Evolutionary conservation across 2,888 invertebrate genomes (phyloP).

Genomic region (Lymantria dispar): DNA sequence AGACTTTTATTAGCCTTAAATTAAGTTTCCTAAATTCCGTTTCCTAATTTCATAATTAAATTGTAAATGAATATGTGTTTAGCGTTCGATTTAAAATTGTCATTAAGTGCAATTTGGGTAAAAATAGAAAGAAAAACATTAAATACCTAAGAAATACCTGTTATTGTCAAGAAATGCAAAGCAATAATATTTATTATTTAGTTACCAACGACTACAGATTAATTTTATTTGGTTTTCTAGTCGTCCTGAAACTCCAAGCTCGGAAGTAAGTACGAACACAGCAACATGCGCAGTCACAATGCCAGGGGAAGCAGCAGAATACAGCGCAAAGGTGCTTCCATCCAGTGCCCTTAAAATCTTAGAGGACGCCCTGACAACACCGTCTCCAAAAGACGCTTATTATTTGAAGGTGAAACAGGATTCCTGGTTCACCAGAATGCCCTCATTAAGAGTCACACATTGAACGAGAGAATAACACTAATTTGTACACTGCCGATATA

Average conservation of each 20-base stretch:
- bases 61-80: no score
- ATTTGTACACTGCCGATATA: conserved; percentile 20
- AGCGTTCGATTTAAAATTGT: no score
- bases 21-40: no score
- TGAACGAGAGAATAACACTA: conserved; percentile 29
- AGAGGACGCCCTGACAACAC: conserved; percentile 84
- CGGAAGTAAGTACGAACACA: conserved; percentile 64
- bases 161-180: no score
- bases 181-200: no score
- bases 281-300: conserved; percentile 75
- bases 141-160: no score
- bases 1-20: no score
- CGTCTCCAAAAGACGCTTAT: conserved; percentile 79
- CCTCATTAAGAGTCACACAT: conserved; percentile 68
- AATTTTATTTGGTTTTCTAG: conserved; percentile 39
- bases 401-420: conserved; percentile 76
- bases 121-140: no score
- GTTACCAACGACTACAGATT: neutral
- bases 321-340: conserved; percentile 84
- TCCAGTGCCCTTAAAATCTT: conserved; percentile 83
- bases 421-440: conserved; percentile 78
- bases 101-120: no score
- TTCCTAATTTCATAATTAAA: no score
- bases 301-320: conserved; percentile 84
- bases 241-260: conserved; percentile 75